Conservation (phyloP, 2,888 invertebrate species). For the Polydrusus pterygomalis region DNA sequence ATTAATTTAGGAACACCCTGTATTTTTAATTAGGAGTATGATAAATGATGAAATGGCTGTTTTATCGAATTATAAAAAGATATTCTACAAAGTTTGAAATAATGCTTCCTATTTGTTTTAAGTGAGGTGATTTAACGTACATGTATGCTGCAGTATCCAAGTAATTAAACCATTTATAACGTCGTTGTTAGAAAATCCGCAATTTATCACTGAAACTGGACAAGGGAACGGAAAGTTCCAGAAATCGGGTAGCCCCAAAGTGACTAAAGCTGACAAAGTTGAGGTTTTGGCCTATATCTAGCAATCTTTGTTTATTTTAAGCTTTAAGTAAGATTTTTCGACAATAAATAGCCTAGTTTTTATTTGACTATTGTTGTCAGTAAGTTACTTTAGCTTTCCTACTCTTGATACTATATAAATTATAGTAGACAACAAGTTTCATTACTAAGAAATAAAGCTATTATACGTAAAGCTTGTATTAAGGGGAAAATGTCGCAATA, state of each 20-base stretch:
- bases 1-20: too few relatives aligned
- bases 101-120: conserved; percentile 20
- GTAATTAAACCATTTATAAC: conserved; percentile 51
- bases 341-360: conserved; percentile 18
- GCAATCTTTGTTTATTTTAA: conserved; percentile 33
- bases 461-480: conserved; percentile 13
- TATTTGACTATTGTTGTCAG: conserved; percentile 3
- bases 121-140: conserved; percentile 21
- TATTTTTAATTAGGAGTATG: too few relatives aligned
- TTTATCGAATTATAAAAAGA: neutral
- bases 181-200: conserved; percentile 44
- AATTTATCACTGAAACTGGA: conserved; percentile 50
- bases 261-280: conserved; percentile 48
- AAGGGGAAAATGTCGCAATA: conserved; percentile 14
- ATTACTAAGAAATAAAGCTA: conserved; percentile 14
- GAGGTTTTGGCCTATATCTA: conserved; percentile 41
- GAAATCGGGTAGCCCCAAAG: conserved; percentile 40
- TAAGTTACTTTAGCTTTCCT: conserved; percentile 8
- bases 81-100: neutral
- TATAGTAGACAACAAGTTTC: conserved; percentile 12
- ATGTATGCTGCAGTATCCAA: conserved; percentile 25
- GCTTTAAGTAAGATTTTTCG: conserved; percentile 39
- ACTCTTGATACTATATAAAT: conserved; percentile 8
- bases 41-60: too few relatives aligned
- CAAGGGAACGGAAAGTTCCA: conserved; percentile 42